Conservation (phyloP, 2,113 vertebrate species). For the Hippoglossus stenolepis region DNA sequence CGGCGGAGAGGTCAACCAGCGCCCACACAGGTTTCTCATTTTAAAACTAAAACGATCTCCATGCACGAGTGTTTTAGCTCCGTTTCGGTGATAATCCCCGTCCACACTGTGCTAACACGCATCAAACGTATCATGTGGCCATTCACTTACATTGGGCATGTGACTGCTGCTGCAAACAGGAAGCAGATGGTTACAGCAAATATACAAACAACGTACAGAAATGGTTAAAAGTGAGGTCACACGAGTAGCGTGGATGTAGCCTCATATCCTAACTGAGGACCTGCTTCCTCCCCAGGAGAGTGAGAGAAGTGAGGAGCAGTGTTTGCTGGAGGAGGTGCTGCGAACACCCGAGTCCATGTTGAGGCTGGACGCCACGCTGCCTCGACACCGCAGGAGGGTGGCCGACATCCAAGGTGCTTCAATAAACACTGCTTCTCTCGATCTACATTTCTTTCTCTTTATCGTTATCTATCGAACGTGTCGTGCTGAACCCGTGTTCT, state of each 20-base stretch:
- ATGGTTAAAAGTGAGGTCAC: too few relatives aligned
- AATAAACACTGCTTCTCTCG: neutral
- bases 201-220: too few relatives aligned
- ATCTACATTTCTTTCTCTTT: neutral
- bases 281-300: constrained; percentile 48
- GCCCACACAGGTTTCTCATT: constrained; percentile 5
- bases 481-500: neutral
- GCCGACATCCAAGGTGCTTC: constrained; percentile 60
- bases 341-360: constrained; percentile 64
- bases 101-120: too few relatives aligned
- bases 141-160: too few relatives aligned
- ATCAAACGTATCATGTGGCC: too few relatives aligned
- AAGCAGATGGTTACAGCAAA: too few relatives aligned
- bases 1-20: constrained; percentile 40
- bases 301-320: constrained; percentile 70
- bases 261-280: neutral
- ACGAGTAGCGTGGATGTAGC: too few relatives aligned
- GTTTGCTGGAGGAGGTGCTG: constrained; percentile 77
- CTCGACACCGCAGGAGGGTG: constrained; percentile 72
- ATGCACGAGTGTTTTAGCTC: too few relatives aligned
- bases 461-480: neutral
- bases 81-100: too few relatives aligned
- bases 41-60: too few relatives aligned
- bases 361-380: constrained; percentile 67
- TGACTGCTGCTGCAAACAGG: too few relatives aligned